Percentiles rank a stretch among this genome's conserved stretches.
These are phyloP conservation scores for Pluvianellus socialis DNA, from an alignment of 2,113 vertebrate species.

Conservation along the genomic window DNA sequence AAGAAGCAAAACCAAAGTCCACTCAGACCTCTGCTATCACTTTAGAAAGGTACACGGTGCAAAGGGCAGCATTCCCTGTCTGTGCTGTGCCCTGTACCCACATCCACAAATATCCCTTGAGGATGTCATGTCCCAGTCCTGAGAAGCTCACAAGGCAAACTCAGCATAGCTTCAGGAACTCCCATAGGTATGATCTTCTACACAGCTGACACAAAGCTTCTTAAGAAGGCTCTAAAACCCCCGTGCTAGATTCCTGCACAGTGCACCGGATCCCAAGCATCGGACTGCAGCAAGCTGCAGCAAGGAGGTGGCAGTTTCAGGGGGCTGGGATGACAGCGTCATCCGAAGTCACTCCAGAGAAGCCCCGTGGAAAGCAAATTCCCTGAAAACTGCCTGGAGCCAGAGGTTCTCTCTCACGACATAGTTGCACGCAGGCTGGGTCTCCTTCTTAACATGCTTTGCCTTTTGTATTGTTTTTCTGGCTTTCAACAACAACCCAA, in stretches of 20 bases:
- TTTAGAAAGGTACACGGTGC: not conserved
- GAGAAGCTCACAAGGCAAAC: not conserved
- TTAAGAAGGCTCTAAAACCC: not conserved
- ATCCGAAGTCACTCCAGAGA: not conserved
- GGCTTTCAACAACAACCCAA: constrained; percentile 51
- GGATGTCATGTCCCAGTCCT: not conserved
- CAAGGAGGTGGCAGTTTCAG: not conserved
- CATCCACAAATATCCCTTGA: not conserved
- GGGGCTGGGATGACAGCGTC: not conserved
- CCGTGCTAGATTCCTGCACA: not conserved
- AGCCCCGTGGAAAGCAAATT: not conserved
- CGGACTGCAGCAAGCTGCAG: not conserved
- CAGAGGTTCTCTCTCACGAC: not conserved
- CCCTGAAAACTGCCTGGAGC: not conserved
- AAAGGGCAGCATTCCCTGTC: not conserved
- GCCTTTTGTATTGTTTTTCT: constrained; percentile 41
- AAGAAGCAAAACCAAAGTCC: not conserved
- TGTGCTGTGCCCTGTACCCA: not conserved
- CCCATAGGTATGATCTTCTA: not conserved
- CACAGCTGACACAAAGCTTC: not conserved
- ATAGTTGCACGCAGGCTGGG: not conserved
- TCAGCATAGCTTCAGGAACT: not conserved
- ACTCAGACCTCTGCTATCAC: not conserved
- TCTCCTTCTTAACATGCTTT: constrained; percentile 28
- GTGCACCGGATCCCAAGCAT: not conserved